Evolutionary conservation across 2,113 vertebrate species (phyloP).

Genomic region (Misgurnus mizolepis): DNA sequence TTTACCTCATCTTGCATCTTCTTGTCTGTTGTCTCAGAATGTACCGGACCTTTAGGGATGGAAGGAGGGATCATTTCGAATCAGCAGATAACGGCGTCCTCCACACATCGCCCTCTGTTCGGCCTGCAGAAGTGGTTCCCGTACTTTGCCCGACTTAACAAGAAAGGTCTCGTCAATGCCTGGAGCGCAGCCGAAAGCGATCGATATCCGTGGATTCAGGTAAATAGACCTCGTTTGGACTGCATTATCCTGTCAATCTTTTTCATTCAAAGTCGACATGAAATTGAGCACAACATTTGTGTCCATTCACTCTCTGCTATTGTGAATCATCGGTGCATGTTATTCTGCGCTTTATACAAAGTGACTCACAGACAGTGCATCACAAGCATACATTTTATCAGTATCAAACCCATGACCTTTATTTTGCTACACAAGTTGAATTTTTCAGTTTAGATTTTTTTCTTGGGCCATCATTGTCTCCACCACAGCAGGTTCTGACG

Average conservation of each 20-base stretch:
- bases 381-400: no score
- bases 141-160: slow-evolving; percentile 84
- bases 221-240: slow-evolving; percentile 48
- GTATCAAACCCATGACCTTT: not conserved
- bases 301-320: no score
- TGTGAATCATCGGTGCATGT: no score
- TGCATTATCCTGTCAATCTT: not conserved
- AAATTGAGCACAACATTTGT: not conserved
- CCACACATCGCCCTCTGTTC: slow-evolving; percentile 82
- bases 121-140: slow-evolving; percentile 88
- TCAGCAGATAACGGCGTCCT: slow-evolving; percentile 85
- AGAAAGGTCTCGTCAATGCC: slow-evolving; percentile 86
- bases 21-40: slow-evolving; percentile 66
- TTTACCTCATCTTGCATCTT: not conserved
- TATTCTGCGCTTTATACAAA: no score
- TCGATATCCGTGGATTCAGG: slow-evolving; percentile 89
- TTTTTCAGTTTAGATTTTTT: no score
- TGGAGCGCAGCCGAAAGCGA: slow-evolving; percentile 88
- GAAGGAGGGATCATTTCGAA: slow-evolving; percentile 89
- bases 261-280: not conserved
- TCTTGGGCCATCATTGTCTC: not conserved
- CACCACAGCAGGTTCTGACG: slow-evolving; percentile 14
- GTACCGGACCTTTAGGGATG: slow-evolving; percentile 84
- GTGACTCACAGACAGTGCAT: no score
- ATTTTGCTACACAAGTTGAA: not conserved